These are phyloP conservation scores for Leptoclinus maculatus DNA, from an alignment of 2,797 vertebrate species.

Conservation along the genomic window DNA sequence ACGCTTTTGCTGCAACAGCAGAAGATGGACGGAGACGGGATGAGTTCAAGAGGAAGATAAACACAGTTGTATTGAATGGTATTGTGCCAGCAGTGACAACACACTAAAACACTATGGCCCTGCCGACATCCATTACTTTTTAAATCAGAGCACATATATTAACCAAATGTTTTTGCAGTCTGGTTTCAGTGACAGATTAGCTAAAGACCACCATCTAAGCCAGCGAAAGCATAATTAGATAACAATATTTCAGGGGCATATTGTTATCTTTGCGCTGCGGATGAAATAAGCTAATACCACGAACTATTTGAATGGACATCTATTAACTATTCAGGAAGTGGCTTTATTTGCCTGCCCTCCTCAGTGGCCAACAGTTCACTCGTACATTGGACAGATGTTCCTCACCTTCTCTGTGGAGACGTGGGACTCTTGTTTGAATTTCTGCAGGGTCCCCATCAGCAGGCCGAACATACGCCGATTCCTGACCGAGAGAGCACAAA, in stretches of 20 bases:
- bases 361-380: not conserved
- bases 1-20: constrained; percentile 89
- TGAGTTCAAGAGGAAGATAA: not conserved
- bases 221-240: not conserved
- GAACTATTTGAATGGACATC: not conserved
- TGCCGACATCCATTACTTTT: not conserved
- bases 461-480: constrained; percentile 99
- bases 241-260: not conserved
- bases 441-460: constrained; percentile 99
- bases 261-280: not conserved
- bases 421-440: constrained; percentile 98
- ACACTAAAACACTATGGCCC: not conserved
- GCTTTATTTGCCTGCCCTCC: not conserved
- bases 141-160: not conserved
- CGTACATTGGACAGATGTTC: not conserved
- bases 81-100: not conserved
- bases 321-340: not conserved
- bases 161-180: not conserved
- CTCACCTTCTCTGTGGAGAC: constrained; percentile 94
- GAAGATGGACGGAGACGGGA: not conserved
- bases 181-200: not conserved
- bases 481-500: constrained; percentile 75
- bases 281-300: not conserved
- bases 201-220: not conserved
- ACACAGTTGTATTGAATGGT: not conserved